Conservation (phyloP, 2,888 invertebrate genomes). For the Volucella bombylans region DNA sequence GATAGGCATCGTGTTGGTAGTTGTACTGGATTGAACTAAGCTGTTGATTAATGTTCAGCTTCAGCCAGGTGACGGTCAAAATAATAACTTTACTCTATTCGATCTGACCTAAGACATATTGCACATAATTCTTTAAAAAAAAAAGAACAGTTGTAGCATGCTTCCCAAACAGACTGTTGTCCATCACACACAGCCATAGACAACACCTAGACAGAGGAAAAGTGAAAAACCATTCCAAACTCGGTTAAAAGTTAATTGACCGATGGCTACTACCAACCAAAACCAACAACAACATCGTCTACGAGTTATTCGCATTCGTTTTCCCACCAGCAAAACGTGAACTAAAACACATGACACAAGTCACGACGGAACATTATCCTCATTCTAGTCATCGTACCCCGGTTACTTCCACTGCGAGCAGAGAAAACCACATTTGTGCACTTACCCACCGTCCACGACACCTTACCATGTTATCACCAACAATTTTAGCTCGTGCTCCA, state of each 20-base stretch:
- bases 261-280: slow-evolving; percentile 37
- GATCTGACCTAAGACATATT: no score
- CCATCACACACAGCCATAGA: neutral
- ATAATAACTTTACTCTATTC: no score
- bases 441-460: slow-evolving; percentile 9
- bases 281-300: slow-evolving; percentile 16
- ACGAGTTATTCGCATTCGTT: neutral
- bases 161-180: slow-evolving; percentile 33
- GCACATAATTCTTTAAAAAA: no score
- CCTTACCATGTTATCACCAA: neutral
- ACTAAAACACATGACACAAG: slow-evolving; percentile 35
- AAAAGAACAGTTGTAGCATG: neutral
- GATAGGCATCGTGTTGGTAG: no score
- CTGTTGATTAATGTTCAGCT: no score
- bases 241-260: slow-evolving; percentile 72
- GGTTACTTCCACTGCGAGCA: neutral
- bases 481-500: slow-evolving; percentile 2
- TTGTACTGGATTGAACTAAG: no score
- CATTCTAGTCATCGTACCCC: neutral
- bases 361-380: slow-evolving; percentile 40
- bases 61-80: no score
- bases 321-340: slow-evolving; percentile 8
- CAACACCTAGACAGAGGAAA: slow-evolving; percentile 41
- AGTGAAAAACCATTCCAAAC: slow-evolving; percentile 48
- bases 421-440: slow-evolving; percentile 42